A percentile compares a stretch with the other conserved stretches of the same genome.
phyloP scores from a whole-genome alignment of 2,888 invertebrate genomes.

The Chrysotoxum bicinctum region DNA sequence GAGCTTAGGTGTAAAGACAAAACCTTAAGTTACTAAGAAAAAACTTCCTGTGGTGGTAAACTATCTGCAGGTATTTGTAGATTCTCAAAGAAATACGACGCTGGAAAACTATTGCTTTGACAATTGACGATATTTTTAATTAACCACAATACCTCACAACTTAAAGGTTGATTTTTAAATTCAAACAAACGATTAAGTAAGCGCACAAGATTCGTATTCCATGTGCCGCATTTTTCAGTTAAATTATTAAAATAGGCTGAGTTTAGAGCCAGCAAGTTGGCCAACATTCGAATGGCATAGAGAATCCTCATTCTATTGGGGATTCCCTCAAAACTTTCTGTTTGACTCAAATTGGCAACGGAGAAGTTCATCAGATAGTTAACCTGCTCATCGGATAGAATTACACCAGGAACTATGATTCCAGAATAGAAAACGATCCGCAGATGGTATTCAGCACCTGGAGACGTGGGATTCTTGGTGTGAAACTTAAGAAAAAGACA shows the following conservation, averaged over 20 bases:
- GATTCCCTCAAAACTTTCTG: conserved; percentile 55
- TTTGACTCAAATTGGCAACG: conserved; percentile 69
- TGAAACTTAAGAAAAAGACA: conserved; percentile 74
- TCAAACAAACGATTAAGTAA: conserved; percentile 76
- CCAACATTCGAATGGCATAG: conserved; percentile 76
- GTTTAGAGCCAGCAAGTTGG: conserved; percentile 75
- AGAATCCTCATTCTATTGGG: conserved; percentile 71
- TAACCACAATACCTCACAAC: conserved; percentile 75
- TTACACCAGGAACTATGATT: conserved; percentile 52
- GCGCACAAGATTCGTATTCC: conserved; percentile 73
- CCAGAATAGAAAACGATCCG: conserved; percentile 75
- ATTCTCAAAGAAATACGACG: conserved; percentile 46
- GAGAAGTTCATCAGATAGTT: conserved; percentile 73
- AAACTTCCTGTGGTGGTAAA: neutral
- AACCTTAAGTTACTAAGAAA: neutral
- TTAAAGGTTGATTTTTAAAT: conserved; percentile 68
- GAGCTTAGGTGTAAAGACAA: neutral
- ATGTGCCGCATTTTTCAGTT: conserved; percentile 65
- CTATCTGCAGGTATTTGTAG: conserved; percentile 36
- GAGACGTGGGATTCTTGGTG: conserved; percentile 74
- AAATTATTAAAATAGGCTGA: conserved; percentile 48
- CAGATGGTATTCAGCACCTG: conserved; percentile 76
- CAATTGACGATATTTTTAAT: conserved; percentile 73
- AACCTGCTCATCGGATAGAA: conserved; percentile 60
- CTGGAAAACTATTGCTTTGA: conserved; percentile 40